Evolutionary conservation across 2,888 invertebrate genomes (phyloP), one percentile per base, ranked within the genome.

Genomic region (Athrips mouffetella): DNA sequence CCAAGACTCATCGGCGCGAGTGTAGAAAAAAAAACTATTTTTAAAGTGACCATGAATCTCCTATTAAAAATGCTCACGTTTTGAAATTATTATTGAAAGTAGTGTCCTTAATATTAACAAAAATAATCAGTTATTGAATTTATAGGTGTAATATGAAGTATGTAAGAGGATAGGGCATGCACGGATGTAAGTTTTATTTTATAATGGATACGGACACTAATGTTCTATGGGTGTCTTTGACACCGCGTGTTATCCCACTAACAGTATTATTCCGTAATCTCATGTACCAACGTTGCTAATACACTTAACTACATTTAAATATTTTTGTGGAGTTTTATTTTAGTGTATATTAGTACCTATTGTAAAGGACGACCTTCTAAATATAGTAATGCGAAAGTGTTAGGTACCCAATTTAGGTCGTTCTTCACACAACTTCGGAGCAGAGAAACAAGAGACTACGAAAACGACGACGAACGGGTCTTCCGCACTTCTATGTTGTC

Each of bases 211-310:
- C 49, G 49, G 25, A 40, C 49, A 49, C 45, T 69, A 70, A 73
- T 78, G 77, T 75, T n/a, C n/a, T 70, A 64, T 60, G 67, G 57
- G 62, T 63, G 66, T 69, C 67, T 67, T 67, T 73, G 37, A 37
- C 37, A 11, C 11, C 21, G 18, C 11, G 65, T 71, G 71, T 73
- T 68, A 64, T 55, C 76, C 79, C 78, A 80, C 74, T 65, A n/a
- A 73, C 88, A 88, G 87, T 88, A 88, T 88, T 88, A 87, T 73
- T 76, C 85, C 82, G 79, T 87, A 86, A 87, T 84, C 79, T 85
- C 77, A 83, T 87, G 88, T 88, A 88, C 88, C 87, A 86, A 87
- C 80, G 85, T 88, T 87, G 87, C 87, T 88, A 87, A 86, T 87
- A 88, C 85, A 88, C 87, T 84, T 83, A 86, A 78, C 76, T 85